These are phyloP conservation scores for Gnathonemus longibarbis DNA, from an alignment of 2,113 vertebrate genomes.

Conservation along the genomic window DNA sequence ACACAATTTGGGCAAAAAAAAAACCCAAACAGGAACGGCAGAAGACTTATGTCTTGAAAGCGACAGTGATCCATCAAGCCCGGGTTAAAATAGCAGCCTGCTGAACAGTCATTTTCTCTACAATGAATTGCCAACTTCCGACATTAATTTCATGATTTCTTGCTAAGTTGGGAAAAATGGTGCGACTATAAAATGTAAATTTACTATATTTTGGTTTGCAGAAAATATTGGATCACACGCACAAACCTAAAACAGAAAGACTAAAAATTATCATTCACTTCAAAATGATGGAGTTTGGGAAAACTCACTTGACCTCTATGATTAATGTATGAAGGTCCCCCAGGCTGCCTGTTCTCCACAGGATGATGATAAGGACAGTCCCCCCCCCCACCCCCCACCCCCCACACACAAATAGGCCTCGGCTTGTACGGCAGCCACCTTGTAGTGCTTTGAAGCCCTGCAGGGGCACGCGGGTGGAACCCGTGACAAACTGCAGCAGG, in stretches of 20 bases:
- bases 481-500: conserved; percentile 91
- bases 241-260: neutral
- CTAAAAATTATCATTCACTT: neutral
- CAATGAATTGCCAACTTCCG: neutral
- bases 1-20: neutral
- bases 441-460: conserved; percentile 97
- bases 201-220: neutral
- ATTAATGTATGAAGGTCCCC: neutral
- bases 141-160: neutral
- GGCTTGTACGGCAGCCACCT: conserved; percentile 79
- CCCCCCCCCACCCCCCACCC: neutral
- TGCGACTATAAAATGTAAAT: neutral
- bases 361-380: neutral
- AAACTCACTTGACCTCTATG: neutral
- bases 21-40: neutral
- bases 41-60: neutral
- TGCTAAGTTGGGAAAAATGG: neutral
- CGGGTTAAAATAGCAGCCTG: neutral
- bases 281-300: neutral
- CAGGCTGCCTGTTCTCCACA: neutral
- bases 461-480: conserved; percentile 85
- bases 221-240: neutral
- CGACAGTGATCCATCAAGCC: neutral
- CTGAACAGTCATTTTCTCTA: neutral
- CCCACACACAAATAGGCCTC: neutral